These are phyloP conservation scores for Erynnis tages DNA, from an alignment of 2,888 invertebrate species.

Conservation along the genomic window DNA sequence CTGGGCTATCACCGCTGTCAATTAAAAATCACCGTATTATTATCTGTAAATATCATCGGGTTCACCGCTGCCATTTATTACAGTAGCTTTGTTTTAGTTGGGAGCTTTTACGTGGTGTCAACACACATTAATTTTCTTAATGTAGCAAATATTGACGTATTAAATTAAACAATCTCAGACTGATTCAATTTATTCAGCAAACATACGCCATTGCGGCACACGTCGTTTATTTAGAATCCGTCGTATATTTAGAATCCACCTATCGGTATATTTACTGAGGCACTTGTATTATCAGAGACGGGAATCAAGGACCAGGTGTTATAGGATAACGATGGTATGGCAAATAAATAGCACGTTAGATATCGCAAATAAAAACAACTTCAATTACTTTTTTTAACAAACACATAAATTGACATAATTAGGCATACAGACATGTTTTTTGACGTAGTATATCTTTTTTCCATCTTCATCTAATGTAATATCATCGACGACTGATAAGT, in stretches of 20 bases:
- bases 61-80: conserved; percentile 6
- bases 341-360: no score
- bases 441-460: no score
- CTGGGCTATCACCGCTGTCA: no score
- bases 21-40: conserved; percentile 1
- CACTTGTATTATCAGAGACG: neutral
- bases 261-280: conserved; percentile 4
- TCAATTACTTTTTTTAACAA: no score
- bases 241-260: conserved; percentile 12
- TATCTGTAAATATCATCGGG: conserved; percentile 3
- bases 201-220: conserved; percentile 43
- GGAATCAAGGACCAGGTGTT: no score
- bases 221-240: conserved; percentile 11
- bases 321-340: no score
- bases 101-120: conserved; percentile 30
- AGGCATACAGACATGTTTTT: no score
- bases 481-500: no score
- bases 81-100: conserved; percentile 5
- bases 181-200: conserved; percentile 60
- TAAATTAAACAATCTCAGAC: conserved; percentile 56
- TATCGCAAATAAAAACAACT: no score
- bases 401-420: no score
- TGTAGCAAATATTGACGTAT: conserved; percentile 52
- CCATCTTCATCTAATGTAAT: no score
- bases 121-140: conserved; percentile 42